Evolutionary conservation across 2,113 vertebrate genomes (phyloP).

Genomic region (Leptocoma aspasia): DNA sequence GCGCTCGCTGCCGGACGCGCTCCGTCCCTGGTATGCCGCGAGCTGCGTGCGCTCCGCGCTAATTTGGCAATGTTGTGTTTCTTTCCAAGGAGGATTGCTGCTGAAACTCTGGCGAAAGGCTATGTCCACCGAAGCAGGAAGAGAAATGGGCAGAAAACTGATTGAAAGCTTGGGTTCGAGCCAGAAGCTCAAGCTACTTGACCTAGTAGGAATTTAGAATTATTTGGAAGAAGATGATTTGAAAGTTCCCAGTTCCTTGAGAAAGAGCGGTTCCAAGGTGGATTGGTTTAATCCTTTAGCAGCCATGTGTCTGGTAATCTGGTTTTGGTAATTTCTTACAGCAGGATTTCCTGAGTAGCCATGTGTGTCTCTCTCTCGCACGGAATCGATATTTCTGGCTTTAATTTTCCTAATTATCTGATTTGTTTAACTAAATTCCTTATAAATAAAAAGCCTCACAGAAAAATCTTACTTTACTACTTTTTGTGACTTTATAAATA

Average conservation of each 20-base stretch:
- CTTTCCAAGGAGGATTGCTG: conserved; percentile 46
- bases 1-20: fast-evolving
- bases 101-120: conserved; percentile 44
- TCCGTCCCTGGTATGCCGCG: fast-evolving
- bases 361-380: not conserved
- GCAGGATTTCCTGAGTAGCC: not conserved
- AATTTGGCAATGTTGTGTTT: not conserved
- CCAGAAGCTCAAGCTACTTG: not conserved
- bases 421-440: not conserved
- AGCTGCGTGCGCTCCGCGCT: not conserved
- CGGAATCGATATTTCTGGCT: not conserved
- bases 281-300: not conserved
- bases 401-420: conserved; percentile 8
- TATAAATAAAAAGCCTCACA: not conserved
- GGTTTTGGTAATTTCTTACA: not conserved
- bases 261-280: not conserved
- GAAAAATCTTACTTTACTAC: not conserved
- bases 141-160: conserved; percentile 6
- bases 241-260: not conserved
- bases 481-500: not conserved
- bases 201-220: not conserved
- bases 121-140: conserved; percentile 64
- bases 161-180: not conserved
- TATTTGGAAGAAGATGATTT: not conserved
- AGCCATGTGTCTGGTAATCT: not conserved